Conservation (phyloP, 2,113 vertebrate species). For the Aramus guarauna region DNA sequence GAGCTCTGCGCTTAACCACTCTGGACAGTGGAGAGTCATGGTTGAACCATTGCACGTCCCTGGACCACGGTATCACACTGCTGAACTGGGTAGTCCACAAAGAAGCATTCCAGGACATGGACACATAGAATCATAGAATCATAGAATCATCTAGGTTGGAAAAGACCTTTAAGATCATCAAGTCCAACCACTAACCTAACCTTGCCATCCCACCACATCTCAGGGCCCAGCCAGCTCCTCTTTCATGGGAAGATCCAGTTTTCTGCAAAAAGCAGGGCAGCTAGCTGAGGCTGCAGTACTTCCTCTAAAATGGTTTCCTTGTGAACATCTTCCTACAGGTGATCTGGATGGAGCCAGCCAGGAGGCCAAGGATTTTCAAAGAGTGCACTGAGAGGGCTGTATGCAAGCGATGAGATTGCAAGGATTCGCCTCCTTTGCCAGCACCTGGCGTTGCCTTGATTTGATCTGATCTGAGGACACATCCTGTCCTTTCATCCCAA, state of each 20-base stretch:
- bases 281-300: background rate
- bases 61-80: background rate
- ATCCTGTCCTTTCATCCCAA: background rate
- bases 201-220: too few species aligned
- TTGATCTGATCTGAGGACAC: background rate
- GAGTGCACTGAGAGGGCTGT: background rate
- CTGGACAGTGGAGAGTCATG: background rate
- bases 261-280: background rate
- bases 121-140: too few species aligned
- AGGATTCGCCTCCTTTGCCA: background rate
- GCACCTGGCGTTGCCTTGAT: background rate
- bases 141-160: too few species aligned
- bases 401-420: background rate
- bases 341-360: background rate
- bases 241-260: background rate
- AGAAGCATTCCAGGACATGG: background rate
- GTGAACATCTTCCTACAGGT: background rate
- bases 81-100: background rate
- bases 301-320: background rate
- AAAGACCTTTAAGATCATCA: too few species aligned
- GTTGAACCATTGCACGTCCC: background rate
- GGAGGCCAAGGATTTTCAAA: background rate
- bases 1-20: background rate
- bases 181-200: too few species aligned
- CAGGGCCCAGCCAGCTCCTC: background rate